phyloP scores from a whole-genome alignment of 1,140 invertebrate genomes.

The Diabrotica virgifera region DNA sequence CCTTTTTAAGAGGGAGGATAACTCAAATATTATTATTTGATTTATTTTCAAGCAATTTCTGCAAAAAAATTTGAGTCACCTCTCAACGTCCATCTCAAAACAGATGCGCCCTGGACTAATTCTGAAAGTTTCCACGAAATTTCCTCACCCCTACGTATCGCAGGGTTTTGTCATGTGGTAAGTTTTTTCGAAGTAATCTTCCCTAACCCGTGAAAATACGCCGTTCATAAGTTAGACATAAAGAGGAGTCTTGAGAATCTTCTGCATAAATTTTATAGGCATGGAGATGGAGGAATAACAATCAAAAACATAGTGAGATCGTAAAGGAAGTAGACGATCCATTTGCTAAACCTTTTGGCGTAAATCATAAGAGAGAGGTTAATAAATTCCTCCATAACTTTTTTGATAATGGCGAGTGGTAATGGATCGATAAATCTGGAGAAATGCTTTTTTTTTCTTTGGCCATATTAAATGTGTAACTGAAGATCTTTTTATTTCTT shows the following conservation, averaged over 20 bases:
- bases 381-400: not conserved
- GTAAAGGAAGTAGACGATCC: not conserved
- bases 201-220: not conserved
- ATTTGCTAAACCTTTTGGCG: not conserved
- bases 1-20: too few relatives aligned
- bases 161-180: not conserved
- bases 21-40: too few relatives aligned
- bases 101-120: too few relatives aligned
- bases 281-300: not conserved
- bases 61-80: too few relatives aligned
- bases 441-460: not conserved
- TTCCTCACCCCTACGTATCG: not conserved
- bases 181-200: not conserved
- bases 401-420: not conserved
- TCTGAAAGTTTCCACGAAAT: not conserved
- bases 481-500: not conserved
- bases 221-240: not conserved
- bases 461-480: not conserved
- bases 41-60: too few relatives aligned
- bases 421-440: not conserved
- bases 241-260: not conserved
- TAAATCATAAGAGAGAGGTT: conserved; percentile 1
- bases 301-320: conserved; percentile 1
- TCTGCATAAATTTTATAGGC: conserved; percentile 1
- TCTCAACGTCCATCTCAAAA: too few relatives aligned